Evolutionary conservation across 2,113 vertebrate species (phyloP), one percentile per base, ranked within the genome.

Genomic region (Dipodomys stephensi): DNA sequence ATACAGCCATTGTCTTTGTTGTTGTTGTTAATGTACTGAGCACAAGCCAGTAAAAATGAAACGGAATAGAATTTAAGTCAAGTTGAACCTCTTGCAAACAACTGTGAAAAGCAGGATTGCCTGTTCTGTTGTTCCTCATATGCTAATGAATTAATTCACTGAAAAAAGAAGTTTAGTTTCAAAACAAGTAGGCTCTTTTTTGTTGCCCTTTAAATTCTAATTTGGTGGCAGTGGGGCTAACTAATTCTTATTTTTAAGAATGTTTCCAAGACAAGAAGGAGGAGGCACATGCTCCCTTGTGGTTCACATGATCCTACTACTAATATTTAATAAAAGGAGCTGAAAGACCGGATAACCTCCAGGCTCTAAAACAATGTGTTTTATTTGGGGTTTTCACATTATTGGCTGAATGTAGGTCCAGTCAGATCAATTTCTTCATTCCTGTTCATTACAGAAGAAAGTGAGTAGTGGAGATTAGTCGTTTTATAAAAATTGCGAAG

Each of bases 181-280:
- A 53, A 90, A 88, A 80, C 90, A 65, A 30, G 6, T 19, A 83
- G 87, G 53, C 1, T 44, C 44, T 49, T 49, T 83, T 22, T 30
- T 46, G 11, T 12, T 69, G 28, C 2, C 19, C 65, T 62, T 83
- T 69, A 86, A 65, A 32, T 35, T 13, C 23, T 20, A 62, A 28
- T 1, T 46, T 30, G 81, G 65, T 60, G 19, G 16, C 80, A 44
- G 2, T 60, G 35, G n/a, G 39, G 30, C 44, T 87, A 84, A 44
- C 44, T 87, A 84, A 44, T 3, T 90, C 87, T 82, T 64, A 82
- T 88, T 82, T 72, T 71, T 49, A 16, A 91, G 89, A 25, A 25
- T 28, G 67, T 53, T 78, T 73, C 16, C 23, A 19, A 84, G 76
- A 82, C 39, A 22, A 90, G 88, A 64, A 93, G 93, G 67, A 60